phyloP scores from a whole-genome alignment of 2,797 vertebrate species.

The Peromyscus nudipes region DNA sequence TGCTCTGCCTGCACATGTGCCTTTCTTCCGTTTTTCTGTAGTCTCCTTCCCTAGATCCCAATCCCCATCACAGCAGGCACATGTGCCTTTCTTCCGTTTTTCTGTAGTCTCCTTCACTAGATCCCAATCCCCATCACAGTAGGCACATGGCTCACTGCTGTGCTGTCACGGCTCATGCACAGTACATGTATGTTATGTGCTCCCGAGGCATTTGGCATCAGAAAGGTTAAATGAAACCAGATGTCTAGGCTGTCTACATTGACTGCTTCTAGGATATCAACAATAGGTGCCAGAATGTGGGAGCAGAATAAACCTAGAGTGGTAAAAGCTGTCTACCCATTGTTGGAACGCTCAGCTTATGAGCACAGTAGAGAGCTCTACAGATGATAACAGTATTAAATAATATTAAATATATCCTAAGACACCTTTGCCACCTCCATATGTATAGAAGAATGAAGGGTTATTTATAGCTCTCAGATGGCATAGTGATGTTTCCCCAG shows the following conservation, averaged over 20 bases:
- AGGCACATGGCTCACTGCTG: not conserved
- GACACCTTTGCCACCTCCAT: not conserved
- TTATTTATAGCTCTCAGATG: slow-evolving; percentile 59
- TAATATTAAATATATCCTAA: not conserved
- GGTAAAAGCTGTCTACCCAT: not conserved
- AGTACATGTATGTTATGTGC: not conserved
- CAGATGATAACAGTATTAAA: not conserved
- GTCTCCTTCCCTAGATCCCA: not conserved
- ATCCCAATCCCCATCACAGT: not conserved
- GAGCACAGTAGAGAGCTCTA: not conserved
- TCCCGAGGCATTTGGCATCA: not conserved
- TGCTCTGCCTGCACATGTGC: not conserved
- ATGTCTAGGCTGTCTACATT: not conserved
- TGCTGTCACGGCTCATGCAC: not conserved
- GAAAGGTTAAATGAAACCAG: not conserved
- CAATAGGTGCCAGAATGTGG: not conserved
- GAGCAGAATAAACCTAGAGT: not conserved
- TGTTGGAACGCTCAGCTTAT: not conserved
- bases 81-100: not conserved
- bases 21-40: not conserved
- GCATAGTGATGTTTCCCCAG: slow-evolving; percentile 23
- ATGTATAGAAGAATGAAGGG: slow-evolving; percentile 23
- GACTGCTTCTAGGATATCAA: not conserved
- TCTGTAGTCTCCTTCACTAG: not conserved
- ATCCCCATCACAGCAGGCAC: not conserved